These are phyloP conservation scores for Palaemon carinicauda DNA, from an alignment of 1,140 invertebrate genomes.

Conservation along the genomic window DNA sequence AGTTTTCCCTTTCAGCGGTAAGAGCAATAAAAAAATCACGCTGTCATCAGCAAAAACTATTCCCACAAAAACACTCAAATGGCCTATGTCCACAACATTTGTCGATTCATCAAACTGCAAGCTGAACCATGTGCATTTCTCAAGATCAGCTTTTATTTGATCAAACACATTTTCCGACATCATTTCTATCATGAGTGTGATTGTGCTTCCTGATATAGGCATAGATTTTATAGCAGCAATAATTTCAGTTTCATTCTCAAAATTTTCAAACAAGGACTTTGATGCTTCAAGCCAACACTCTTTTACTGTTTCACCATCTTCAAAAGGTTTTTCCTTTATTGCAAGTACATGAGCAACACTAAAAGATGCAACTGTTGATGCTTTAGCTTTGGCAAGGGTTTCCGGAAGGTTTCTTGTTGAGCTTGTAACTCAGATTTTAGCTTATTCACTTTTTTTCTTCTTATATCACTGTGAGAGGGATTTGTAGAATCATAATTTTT, in stretches of 20 bases:
- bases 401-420: background rate
- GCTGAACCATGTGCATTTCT: background rate
- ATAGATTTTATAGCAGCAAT: background rate
- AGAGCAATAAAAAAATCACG: background rate
- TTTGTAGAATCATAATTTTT: background rate
- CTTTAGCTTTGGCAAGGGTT: background rate
- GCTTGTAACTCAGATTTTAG: background rate
- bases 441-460: background rate
- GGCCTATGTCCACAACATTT: background rate
- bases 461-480: background rate
- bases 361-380: slow-evolving; percentile 3
- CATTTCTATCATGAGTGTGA: background rate
- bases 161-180: too few species aligned
- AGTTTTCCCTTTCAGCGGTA: background rate
- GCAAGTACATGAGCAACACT: background rate
- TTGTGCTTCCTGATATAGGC: background rate
- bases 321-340: background rate
- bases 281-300: background rate
- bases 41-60: background rate
- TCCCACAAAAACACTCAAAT: background rate
- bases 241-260: slow-evolving; percentile 9
- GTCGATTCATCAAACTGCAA: background rate
- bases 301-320: background rate
- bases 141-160: background rate
- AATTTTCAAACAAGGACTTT: background rate